Evolutionary conservation across 2,888 invertebrate genomes (phyloP).

Genomic region (Andrena fulva): DNA sequence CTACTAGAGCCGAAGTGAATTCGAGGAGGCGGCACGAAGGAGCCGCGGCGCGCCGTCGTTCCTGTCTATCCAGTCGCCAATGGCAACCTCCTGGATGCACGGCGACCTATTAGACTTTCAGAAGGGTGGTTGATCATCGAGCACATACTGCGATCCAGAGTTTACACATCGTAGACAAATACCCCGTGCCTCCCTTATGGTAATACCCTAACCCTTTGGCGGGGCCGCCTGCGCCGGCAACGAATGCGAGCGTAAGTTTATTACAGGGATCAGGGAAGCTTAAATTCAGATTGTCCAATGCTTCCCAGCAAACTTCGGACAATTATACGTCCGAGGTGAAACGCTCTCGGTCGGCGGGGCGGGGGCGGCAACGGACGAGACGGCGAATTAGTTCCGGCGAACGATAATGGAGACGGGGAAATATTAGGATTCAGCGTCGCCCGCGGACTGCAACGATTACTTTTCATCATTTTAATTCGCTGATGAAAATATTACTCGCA

Average conservation of each 20-base stretch:
- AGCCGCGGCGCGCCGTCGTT: slow-evolving; percentile 55
- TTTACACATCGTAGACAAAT: slow-evolving; percentile 79
- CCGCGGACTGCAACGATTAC: neutral
- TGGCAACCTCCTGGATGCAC: slow-evolving; percentile 73
- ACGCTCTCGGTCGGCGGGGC: slow-evolving; percentile 30
- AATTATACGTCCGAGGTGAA: slow-evolving; percentile 54
- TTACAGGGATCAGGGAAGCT: slow-evolving; percentile 73
- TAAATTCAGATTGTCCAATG: slow-evolving; percentile 70
- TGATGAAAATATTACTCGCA: neutral
- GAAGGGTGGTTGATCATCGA: slow-evolving; percentile 77
- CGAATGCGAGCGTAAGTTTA: slow-evolving; percentile 75
- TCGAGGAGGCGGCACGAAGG: slow-evolving; percentile 64
- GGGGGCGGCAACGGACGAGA: neutral
- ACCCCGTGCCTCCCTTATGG: slow-evolving; percentile 70
- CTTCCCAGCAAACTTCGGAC: slow-evolving; percentile 54
- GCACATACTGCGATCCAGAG: slow-evolving; percentile 76
- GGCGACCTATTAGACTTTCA: slow-evolving; percentile 77
- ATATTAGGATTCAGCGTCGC: slow-evolving; percentile 22
- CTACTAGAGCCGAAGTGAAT: slow-evolving; percentile 55
- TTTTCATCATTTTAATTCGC: neutral
- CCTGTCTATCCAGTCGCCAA: slow-evolving; percentile 73
- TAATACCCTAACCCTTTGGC: slow-evolving; percentile 65
- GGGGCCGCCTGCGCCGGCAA: slow-evolving; percentile 50
- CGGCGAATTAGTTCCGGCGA: slow-evolving; percentile 17
- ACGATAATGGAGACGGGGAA: slow-evolving; percentile 19